phyloP scores from a whole-genome alignment of 2,797 vertebrate species.

The Cyclura pinguis region DNA sequence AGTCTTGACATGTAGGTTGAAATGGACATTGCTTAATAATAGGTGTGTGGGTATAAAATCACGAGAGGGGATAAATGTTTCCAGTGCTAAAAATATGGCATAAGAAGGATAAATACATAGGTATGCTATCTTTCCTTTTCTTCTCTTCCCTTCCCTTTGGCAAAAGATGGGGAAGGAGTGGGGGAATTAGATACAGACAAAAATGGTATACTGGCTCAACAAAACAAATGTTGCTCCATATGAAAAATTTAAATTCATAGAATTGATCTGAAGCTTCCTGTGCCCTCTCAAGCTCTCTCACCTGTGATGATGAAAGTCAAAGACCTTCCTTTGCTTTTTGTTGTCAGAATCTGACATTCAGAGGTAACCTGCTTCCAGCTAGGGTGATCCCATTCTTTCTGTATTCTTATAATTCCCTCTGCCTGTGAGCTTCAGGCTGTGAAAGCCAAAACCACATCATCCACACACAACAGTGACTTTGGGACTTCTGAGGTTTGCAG shows the following conservation, averaged over 20 bases:
- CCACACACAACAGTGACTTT: background rate
- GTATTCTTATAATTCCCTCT: background rate
- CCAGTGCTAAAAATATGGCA: background rate
- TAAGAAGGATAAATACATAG: background rate
- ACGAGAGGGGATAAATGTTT: no score
- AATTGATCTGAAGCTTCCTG: no score
- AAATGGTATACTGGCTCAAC: background rate
- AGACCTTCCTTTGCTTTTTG: background rate
- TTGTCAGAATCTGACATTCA: background rate
- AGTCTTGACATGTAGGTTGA: background rate
- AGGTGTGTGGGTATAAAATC: background rate
- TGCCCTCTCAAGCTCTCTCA: background rate
- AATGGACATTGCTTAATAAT: background rate
- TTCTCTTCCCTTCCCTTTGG: background rate
- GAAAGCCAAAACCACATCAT: background rate
- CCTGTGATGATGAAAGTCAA: background rate
- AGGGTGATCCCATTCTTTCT: no score
- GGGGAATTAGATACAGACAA: background rate
- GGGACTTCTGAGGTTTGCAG: background rate
- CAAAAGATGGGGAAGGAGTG: background rate
- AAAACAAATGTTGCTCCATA: background rate
- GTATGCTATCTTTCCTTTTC: no score
- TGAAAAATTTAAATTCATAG: background rate
- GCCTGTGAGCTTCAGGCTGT: background rate
- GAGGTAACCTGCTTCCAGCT: background rate